phyloP scores from a whole-genome alignment of 92 coral and sea anemone genomes.

The Epizoanthus fatuus region DNA sequence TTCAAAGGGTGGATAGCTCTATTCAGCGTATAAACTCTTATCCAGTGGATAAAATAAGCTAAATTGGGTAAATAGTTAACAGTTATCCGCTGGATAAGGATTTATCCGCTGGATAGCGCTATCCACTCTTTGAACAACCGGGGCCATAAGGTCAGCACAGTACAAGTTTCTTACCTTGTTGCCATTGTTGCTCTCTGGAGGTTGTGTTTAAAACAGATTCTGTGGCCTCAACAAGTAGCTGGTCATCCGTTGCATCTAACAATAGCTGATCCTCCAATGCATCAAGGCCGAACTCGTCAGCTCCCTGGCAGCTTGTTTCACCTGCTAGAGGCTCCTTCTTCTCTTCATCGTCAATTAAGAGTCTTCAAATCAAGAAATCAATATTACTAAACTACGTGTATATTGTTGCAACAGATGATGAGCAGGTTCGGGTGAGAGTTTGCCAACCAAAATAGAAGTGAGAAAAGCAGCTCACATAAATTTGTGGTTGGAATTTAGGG shows the following conservation, averaged over 20 bases:
- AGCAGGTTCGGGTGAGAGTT: neutral
- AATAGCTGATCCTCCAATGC: constrained; percentile 20
- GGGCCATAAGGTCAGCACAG: no score
- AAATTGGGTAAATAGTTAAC: no score
- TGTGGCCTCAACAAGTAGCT: constrained; percentile 28
- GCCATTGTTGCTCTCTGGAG: neutral
- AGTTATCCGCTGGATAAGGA: no score
- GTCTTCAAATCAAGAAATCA: neutral
- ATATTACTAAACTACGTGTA: neutral
- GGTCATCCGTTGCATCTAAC: constrained; percentile 9
- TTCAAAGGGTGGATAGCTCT: no score
- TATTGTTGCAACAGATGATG: neutral
- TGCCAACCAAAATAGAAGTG: no score
- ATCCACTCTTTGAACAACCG: no score
- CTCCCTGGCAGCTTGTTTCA: neutral
- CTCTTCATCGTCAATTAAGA: constrained; percentile 1
- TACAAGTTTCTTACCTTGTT: constrained; percentile 9
- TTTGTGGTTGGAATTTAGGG: no score
- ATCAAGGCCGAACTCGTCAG: constrained; percentile 2
- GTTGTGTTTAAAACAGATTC: neutral
- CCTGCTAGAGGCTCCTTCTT: neutral
- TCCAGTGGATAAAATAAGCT: no score
- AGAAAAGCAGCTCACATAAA: no score
- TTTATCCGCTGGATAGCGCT: no score
- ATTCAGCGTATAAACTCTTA: no score